These are phyloP conservation scores for Tamandua tetradactyla DNA, from an alignment of 2,797 vertebrate genomes.

Conservation along the genomic window DNA sequence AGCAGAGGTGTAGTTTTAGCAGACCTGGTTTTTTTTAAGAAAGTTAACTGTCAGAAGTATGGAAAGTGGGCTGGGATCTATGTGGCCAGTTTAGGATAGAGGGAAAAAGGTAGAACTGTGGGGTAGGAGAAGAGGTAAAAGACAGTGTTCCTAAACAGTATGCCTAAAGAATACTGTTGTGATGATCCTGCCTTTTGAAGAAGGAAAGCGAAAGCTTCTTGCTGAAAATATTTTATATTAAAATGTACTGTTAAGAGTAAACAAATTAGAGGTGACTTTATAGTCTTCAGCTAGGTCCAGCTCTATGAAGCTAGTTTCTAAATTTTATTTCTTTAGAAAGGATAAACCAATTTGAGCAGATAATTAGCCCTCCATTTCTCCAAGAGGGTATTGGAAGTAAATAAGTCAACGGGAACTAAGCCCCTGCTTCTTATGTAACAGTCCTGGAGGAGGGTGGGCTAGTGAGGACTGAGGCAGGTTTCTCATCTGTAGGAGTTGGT, in stretches of 20 bases:
- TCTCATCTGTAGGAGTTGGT: neutral
- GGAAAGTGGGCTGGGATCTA: neutral
- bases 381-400: neutral
- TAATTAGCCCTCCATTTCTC: conserved; percentile 11
- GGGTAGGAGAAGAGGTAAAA: neutral
- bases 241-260: neutral
- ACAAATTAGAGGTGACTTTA: neutral
- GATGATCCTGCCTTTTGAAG: neutral
- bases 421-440: neutral
- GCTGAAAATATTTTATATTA: neutral
- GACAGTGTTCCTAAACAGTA: too few relatives aligned
- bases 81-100: neutral
- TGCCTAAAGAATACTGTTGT: neutral
- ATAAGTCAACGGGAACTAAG: neutral
- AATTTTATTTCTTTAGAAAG: neutral
- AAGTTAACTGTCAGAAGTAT: neutral
- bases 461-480: neutral
- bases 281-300: neutral
- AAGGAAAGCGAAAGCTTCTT: neutral
- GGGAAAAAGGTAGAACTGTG: neutral
- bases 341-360: neutral
- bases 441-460: too few relatives aligned
- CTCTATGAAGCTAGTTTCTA: neutral
- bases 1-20: neutral
- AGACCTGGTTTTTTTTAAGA: neutral